Percentiles rank a stretch among this genome's conserved stretches.
phyloP scores from a whole-genome alignment of 2,888 invertebrate species.

The Psylliodes chrysocephalus region DNA sequence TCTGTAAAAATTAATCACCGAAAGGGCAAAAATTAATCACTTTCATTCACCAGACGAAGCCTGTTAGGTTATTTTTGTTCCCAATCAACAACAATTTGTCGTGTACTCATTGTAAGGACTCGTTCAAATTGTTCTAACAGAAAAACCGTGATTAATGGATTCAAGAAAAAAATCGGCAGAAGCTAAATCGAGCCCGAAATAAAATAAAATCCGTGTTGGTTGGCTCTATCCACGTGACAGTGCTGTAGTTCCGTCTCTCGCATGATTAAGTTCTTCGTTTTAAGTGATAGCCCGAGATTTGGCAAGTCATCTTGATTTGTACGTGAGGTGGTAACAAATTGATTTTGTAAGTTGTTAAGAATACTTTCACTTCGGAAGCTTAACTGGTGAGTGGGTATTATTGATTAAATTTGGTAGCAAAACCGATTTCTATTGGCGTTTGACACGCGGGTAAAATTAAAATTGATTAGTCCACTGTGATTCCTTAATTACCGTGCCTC shows the following conservation, averaged over 20 bases:
- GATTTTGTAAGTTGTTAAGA: constrained; percentile 7
- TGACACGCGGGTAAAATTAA: no score
- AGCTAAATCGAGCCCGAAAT: background rate
- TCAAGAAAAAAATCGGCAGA: constrained; percentile 7
- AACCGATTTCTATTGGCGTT: no score
- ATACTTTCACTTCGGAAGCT: background rate
- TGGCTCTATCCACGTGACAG: constrained; percentile 9
- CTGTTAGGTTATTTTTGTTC: constrained; percentile 30
- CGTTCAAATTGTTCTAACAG: constrained; percentile 26
- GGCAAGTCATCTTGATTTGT: constrained; percentile 33
- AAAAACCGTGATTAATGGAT: constrained; percentile 31
- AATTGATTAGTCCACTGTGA: no score
- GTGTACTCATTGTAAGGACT: constrained; percentile 28
- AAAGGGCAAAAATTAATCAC: constrained; percentile 24
- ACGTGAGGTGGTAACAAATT: constrained; percentile 10
- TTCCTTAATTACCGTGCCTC: no score
- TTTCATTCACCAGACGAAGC: constrained; percentile 16
- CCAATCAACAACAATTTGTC: constrained; percentile 39
- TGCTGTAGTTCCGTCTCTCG: background rate
- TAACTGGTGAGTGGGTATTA: background rate
- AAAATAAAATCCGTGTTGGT: constrained; percentile 13
- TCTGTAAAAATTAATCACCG: constrained; percentile 5
- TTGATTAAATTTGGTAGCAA: background rate
- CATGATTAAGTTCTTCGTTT: constrained; percentile 39
- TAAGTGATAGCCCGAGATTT: constrained; percentile 43